Base-by-base conservation (phyloP, 2,113 vertebrate genomes). In the Monopterus albus region DNA sequence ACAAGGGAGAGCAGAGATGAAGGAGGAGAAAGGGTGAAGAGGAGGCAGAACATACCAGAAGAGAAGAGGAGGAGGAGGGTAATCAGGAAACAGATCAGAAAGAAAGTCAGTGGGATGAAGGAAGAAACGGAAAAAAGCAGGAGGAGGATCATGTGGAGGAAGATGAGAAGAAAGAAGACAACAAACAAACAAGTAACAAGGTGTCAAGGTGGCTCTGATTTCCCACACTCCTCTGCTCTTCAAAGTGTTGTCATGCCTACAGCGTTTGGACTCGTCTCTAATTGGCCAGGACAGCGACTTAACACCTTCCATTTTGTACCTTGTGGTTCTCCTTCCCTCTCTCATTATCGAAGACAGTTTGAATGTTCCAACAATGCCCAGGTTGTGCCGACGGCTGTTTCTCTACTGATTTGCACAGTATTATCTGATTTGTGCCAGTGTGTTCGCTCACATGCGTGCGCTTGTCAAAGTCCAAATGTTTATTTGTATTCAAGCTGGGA, bases 211-310 rank as follows among this genome's bases (percentile, higher is more conserved):
- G 33, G 67, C 82, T 84, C 87, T 81, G 80, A 86, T 88, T 85
- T 56, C 87, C 81, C 81, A 75, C 61, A 83, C 20, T 79, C n/a
- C 67, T 59, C 59, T 64, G 64, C 79, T 78, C 77, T 82, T 87
- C 74, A 77, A 84, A 81, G 82, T 28, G 78, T 84, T 58, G 80
- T 85, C 82, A 84, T 67, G 70, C 75, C 78, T 29, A 83, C 82
- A 62, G 75, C 40, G 1, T 18, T 42, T 12, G 0, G 36, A 50
- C 73, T 72, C n/a, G 28, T 43, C 26, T 77, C 52, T 79, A 84
- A 89, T 83, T 85, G 79, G 68, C 56, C 55, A 17, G 59, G 75
- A 73, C 8, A 7, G 51, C 50, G 42, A 80, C 69, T 78, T 56
- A 82, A 83, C 64, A 77, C 60, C 71, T 77, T 72, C 56, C 67